phyloP scores from a whole-genome alignment of 1,140 invertebrate genomes.

The Zaprionus camerounensis region DNA sequence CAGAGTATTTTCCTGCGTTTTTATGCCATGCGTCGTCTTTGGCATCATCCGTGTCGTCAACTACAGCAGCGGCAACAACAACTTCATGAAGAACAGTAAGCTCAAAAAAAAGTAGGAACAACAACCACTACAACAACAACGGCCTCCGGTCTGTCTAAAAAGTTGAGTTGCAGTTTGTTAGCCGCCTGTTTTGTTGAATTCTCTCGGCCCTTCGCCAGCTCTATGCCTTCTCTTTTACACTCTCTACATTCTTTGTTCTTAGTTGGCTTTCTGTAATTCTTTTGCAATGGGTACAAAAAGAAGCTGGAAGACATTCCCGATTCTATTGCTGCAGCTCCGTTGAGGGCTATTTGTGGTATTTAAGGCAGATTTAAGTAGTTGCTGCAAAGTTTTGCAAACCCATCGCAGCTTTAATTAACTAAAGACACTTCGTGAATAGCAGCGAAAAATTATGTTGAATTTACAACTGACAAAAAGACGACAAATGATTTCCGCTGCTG shows the following conservation, averaged over 20 bases:
- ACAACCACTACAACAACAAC: conserved; percentile 34
- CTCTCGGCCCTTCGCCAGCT: conserved; percentile 31
- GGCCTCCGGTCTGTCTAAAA: conserved; percentile 73
- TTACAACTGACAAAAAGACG: conserved; percentile 65
- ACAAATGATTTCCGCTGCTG: conserved; percentile 74
- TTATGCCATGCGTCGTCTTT: conserved; percentile 61
- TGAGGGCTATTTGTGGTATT: conserved; percentile 44
- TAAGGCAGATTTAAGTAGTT: conserved; percentile 33
- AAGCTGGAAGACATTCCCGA: conserved; percentile 44
- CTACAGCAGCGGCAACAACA: conserved; percentile 21
- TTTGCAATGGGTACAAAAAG: conserved; percentile 51
- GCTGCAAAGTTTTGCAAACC: not conserved
- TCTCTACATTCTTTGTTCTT: conserved; percentile 64
- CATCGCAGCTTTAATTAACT: conserved; percentile 38
- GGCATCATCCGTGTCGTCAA: conserved; percentile 24
- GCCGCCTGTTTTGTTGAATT: conserved; percentile 43
- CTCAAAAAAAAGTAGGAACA: conserved; percentile 22
- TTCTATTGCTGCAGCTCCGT: conserved; percentile 6
- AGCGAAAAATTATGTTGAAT: conserved; percentile 51
- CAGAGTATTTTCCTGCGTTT: conserved; percentile 57
- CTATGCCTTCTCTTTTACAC: too few relatives aligned
- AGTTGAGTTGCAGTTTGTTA: conserved; percentile 79
- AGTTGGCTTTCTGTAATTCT: conserved; percentile 70
- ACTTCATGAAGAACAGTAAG: conserved; percentile 1
- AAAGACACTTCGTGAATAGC: conserved; percentile 14